A percentile compares a stretch with the other conserved stretches of the same genome.
Conservation (phyloP, 2,797 vertebrate species). For the Erithacus rubecula region DNA sequence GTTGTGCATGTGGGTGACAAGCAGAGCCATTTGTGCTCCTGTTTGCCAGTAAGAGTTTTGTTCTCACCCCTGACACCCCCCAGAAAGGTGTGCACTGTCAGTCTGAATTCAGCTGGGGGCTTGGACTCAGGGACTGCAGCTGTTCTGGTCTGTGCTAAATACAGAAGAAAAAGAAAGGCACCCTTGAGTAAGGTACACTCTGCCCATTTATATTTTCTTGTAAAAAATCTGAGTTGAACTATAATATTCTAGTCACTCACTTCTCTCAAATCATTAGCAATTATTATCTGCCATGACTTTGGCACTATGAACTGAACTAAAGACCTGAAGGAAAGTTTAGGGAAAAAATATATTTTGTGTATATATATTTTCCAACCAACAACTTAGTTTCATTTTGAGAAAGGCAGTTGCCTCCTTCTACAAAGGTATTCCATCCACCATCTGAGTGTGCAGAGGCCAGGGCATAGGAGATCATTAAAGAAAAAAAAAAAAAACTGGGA, state of each 20-base stretch:
- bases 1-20: fast-evolving
- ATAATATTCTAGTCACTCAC: neutral
- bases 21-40: neutral
- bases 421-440: neutral
- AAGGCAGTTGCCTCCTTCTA: neutral
- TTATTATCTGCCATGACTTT: neutral
- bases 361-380: neutral
- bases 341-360: neutral
- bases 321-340: neutral
- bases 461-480: neutral
- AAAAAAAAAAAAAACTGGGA: neutral
- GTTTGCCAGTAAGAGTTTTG: neutral
- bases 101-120: neutral
- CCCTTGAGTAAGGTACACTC: neutral
- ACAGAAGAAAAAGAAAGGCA: neutral
- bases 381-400: neutral
- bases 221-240: neutral
- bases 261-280: neutral
- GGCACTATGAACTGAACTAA: neutral
- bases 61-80: neutral
- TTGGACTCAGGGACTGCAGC: neutral
- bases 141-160: neutral
- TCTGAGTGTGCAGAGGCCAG: neutral
- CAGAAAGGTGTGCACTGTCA: neutral
- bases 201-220: neutral